Conservation (phyloP, 92 coral and sea anemone species). For the Paramuricea clavata region DNA sequence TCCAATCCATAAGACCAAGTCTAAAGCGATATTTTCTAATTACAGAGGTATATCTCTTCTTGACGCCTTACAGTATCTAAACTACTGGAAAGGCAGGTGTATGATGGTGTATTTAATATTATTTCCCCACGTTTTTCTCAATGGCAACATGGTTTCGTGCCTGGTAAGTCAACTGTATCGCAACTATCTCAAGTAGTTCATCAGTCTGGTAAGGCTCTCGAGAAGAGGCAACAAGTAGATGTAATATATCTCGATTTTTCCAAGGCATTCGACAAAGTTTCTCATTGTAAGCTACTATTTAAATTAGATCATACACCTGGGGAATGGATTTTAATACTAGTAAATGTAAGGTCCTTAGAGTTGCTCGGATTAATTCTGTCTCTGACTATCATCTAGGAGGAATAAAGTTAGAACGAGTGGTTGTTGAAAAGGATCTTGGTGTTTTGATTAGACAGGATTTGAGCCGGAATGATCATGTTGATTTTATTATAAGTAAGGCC, state of each 20-base stretch:
- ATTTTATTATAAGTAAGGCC: too few relatives aligned
- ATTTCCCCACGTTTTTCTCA: constrained; percentile 36
- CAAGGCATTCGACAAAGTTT: constrained; percentile 31
- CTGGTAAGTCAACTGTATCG: constrained; percentile 45
- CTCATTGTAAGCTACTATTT: constrained; percentile 1
- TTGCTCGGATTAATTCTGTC: too few relatives aligned
- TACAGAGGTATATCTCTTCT: constrained; percentile 60
- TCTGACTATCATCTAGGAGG: too few relatives aligned
- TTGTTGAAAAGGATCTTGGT: too few relatives aligned
- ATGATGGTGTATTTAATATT: constrained; percentile 36
- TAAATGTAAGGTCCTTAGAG: too few relatives aligned
- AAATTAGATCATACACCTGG: too few relatives aligned
- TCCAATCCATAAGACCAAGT: constrained; percentile 45
- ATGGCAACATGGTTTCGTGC: constrained; percentile 65
- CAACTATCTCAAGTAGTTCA: constrained; percentile 46
- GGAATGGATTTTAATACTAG: too few relatives aligned
- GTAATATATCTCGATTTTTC: constrained; percentile 39
- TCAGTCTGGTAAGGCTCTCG: constrained; percentile 34
- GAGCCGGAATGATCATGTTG: too few relatives aligned
- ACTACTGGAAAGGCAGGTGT: constrained; percentile 53
- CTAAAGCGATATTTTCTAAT: constrained; percentile 42
- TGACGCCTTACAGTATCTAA: constrained; percentile 50
- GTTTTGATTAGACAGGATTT: too few relatives aligned
- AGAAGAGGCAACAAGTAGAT: constrained; percentile 40
- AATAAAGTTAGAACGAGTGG: too few relatives aligned